These are phyloP conservation scores for Drosophila funebris DNA, from an alignment of 1,140 invertebrate genomes.

Conservation along the genomic window DNA sequence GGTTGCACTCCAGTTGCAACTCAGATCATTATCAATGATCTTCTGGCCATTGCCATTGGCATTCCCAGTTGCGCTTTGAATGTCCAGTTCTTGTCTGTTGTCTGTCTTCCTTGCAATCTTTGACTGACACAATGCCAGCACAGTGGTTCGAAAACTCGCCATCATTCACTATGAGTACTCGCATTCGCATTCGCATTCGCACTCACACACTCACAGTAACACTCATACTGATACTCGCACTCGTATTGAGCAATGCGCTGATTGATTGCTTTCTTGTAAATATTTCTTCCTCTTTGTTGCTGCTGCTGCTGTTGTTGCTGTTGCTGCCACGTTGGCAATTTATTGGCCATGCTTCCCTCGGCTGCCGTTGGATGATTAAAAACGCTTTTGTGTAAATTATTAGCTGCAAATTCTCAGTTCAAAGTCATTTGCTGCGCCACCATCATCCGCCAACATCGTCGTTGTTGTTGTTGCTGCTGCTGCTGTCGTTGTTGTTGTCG, in stretches of 20 bases:
- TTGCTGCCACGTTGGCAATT: constrained; percentile 66
- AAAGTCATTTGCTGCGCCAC: constrained; percentile 69
- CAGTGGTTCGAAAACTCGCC: constrained; percentile 35
- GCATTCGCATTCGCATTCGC: too few relatives aligned
- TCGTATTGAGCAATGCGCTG: constrained; percentile 56
- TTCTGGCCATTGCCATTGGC: constrained; percentile 53
- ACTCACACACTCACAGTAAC: too few relatives aligned
- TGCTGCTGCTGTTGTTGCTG: constrained; percentile 19
- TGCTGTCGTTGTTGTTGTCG: constrained; percentile 58
- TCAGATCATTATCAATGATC: constrained; percentile 81
- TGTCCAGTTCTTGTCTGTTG: constrained; percentile 7
- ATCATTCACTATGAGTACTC: not conserved
- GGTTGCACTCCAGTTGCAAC: constrained; percentile 58
- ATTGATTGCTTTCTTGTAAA: constrained; percentile 78
- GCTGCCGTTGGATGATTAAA: constrained; percentile 70
- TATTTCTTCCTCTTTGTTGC: constrained; percentile 34
- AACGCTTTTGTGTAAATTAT: constrained; percentile 82
- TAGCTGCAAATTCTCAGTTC: constrained; percentile 76
- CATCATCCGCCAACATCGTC: not conserved
- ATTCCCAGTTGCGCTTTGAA: constrained; percentile 35
- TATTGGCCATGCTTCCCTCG: constrained; percentile 55
- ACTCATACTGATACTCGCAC: not conserved
- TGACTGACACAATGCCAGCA: constrained; percentile 63
- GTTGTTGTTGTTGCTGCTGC: constrained; percentile 1
- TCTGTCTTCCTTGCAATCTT: constrained; percentile 10